phyloP scores from a whole-genome alignment of 2,113 vertebrate genomes.

The Lagopus muta region DNA sequence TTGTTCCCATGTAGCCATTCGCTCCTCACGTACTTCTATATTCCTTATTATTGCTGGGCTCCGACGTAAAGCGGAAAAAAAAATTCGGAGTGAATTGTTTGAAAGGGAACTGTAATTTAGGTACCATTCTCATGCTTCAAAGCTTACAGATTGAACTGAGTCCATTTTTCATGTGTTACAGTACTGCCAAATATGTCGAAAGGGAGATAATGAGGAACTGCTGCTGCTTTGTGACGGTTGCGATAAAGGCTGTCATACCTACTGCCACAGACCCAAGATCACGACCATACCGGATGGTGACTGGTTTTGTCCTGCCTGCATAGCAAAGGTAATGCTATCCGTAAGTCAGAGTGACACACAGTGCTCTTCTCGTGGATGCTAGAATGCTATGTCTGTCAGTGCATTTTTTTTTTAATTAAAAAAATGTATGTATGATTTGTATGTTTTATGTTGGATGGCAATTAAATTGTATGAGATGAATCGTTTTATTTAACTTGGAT shows the following conservation, averaged over 20 bases:
- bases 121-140: not conserved
- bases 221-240: conserved; percentile 97
- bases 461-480: not conserved
- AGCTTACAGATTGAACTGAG: not conserved
- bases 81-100: conserved; percentile 31
- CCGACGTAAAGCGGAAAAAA: conserved; percentile 41
- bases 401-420: not conserved
- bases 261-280: conserved; percentile 98
- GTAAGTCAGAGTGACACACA: not conserved
- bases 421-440: not conserved
- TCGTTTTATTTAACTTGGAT: not conserved
- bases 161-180: conserved; percentile 72
- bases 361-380: rapidly evolving
- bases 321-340: conserved; percentile 88
- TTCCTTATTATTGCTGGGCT: not conserved
- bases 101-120: conserved; percentile 21
- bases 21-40: conserved; percentile 28
- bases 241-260: conserved; percentile 98
- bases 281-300: conserved; percentile 96
- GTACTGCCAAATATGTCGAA: conserved; percentile 98
- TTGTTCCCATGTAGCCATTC: conserved; percentile 41
- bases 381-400: not conserved
- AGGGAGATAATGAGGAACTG: conserved; percentile 97
- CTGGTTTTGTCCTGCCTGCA: conserved; percentile 99
- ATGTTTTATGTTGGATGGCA: not conserved